Conservation (phyloP, 1,140 invertebrate species). For the Leptonema lineaticorne region DNA sequence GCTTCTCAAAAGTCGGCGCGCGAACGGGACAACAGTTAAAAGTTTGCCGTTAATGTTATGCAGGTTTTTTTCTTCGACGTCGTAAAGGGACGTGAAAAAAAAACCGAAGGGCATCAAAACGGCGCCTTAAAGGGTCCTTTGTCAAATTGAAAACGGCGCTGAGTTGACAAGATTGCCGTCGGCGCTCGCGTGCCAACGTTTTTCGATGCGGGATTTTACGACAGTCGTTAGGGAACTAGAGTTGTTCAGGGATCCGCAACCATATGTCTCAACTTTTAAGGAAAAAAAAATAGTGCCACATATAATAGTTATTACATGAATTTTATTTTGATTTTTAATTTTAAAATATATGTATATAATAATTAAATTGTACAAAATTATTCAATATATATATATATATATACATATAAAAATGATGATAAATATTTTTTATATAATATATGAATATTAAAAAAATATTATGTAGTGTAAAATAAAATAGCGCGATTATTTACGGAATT, state of each 20-base stretch:
- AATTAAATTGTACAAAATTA: too few relatives aligned
- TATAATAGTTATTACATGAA: too few relatives aligned
- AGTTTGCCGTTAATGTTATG: slow-evolving; percentile 32
- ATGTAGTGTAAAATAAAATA: too few relatives aligned
- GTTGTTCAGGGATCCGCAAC: background rate
- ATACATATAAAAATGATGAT: too few relatives aligned
- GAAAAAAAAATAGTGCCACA: too few relatives aligned
- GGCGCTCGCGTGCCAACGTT: background rate
- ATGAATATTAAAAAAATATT: too few relatives aligned
- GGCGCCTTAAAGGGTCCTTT: slow-evolving; percentile 15
- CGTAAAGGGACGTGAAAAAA: slow-evolving; percentile 29
- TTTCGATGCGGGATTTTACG: background rate
- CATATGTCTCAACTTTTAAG: background rate
- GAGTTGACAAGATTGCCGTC: slow-evolving; percentile 22
- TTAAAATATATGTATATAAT: too few relatives aligned
- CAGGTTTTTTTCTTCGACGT: too few relatives aligned
- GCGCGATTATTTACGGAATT: too few relatives aligned
- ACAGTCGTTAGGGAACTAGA: slow-evolving; percentile 8
- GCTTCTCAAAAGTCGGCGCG: background rate
- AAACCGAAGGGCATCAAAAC: slow-evolving; percentile 5
- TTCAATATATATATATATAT: too few relatives aligned
- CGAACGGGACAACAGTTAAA: background rate
- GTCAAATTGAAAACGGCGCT: slow-evolving; percentile 27
- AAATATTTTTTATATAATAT: too few relatives aligned
- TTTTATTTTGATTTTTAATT: too few relatives aligned